Conservation (phyloP, 2,797 vertebrate species). For the Gymnoscopelus braueri region DNA sequence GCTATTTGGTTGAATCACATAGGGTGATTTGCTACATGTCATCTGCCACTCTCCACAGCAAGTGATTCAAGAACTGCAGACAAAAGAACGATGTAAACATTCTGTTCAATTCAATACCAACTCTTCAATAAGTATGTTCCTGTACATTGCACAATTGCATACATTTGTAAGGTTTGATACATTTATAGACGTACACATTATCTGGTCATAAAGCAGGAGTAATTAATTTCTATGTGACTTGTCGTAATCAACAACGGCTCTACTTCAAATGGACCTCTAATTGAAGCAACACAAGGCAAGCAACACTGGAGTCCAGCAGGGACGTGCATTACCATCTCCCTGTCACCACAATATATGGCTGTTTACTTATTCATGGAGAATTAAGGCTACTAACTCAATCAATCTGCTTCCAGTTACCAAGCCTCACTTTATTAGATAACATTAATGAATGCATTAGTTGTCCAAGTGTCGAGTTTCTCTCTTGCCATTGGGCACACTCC, state of each 20-base stretch:
- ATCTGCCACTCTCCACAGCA: constrained; percentile 20
- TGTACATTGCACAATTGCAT: constrained; percentile 34
- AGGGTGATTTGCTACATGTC: constrained; percentile 33
- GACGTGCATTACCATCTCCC: not conserved
- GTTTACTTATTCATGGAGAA: constrained; percentile 78
- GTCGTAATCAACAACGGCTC: constrained; percentile 33
- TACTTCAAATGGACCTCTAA: constrained; percentile 34
- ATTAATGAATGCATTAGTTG: constrained; percentile 77
- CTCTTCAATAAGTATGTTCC: too few relatives aligned
- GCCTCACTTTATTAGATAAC: constrained; percentile 71
- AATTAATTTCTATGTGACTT: constrained; percentile 53
- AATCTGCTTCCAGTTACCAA: constrained; percentile 68
- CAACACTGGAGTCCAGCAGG: constrained; percentile 13
- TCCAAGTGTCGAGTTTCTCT: constrained; percentile 58
- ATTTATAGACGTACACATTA: too few relatives aligned
- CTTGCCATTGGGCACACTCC: constrained; percentile 57
- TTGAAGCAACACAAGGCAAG: constrained; percentile 21
- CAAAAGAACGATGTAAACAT: constrained; percentile 14
- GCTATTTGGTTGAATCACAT: constrained; percentile 49
- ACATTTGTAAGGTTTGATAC: constrained; percentile 39
- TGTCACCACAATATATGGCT: constrained; percentile 56
- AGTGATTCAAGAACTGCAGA: constrained; percentile 30
- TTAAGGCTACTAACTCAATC: constrained; percentile 74
- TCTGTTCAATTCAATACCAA: not conserved
- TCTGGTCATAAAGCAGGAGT: constrained; percentile 30